Base-by-base conservation (phyloP, 2,797 vertebrate species). In the Dermochelys coriacea region DNA sequence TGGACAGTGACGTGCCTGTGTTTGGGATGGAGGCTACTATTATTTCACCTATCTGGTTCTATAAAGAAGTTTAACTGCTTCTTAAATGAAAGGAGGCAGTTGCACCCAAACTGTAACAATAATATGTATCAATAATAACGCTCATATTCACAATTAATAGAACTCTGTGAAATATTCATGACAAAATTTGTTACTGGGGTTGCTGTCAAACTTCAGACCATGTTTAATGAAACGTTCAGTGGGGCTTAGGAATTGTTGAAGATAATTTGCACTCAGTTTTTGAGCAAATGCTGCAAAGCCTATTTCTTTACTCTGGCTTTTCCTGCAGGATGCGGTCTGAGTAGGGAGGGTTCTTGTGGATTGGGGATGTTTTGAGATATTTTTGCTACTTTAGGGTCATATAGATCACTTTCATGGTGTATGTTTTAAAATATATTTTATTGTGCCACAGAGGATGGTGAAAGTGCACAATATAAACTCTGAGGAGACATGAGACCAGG, bases 221-320 rank as follows among this genome's bases (percentile, higher is more conserved):
- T 8, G 18, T 64, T 68, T n/a, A 68, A 21, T 11, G 8, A 68
- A 68, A 37, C 19, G 8, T 68, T 37, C 64, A 21, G 64, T 79
- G 61, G 91, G 80, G 64, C n/a, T 87, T 80, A 80, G 93, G 54
- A 91, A 84, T 91, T 91, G 80, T 86, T 74, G 84, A 85, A 91
- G 41, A 2, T 81, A 81, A 74, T 19, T 71, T 86, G 5, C 57
- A 37, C n/a, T 37, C 34, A 50, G 64, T 0, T 68, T 74, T 80
- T 68, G 89, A 88, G n/a, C 14, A 80, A 74, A 82, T 82, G 55
- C 11, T 89, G 75, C 49, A 87, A 83, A 85, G 45, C 64, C 90
- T 21, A 21, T 68, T 68, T 68, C n/a, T 37, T 68, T n/a, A 21
- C 93, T 75, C n/a, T 89, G 82, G 23, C 0, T 0, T 88, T 96